These are phyloP conservation scores for Pachypeltis micranthus DNA, from an alignment of 1,140 invertebrate genomes.

Conservation along the genomic window DNA sequence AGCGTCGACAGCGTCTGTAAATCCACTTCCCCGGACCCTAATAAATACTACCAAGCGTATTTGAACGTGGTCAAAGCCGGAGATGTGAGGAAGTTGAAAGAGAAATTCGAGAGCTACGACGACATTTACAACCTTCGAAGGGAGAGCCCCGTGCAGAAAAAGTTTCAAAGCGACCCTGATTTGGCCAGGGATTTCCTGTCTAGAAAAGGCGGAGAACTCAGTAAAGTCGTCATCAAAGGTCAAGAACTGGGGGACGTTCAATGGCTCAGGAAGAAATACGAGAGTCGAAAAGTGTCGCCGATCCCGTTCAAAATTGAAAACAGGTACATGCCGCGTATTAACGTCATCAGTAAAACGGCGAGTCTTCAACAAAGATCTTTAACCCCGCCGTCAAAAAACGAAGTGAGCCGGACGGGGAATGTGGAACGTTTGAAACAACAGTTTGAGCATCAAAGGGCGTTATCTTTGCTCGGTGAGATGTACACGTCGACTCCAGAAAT, in stretches of 20 bases:
- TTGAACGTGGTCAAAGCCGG: constrained; percentile 56
- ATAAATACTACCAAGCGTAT: constrained; percentile 54
- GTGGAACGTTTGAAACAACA: constrained; percentile 53
- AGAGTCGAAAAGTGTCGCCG: constrained; percentile 44
- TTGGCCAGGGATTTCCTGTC: constrained; percentile 45
- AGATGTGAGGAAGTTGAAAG: constrained; percentile 56
- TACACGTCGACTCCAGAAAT: constrained; percentile 70
- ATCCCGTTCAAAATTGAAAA: constrained; percentile 53
- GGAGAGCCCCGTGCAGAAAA: constrained; percentile 36
- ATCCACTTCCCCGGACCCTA: constrained; percentile 48
- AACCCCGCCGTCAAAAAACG: constrained; percentile 29
- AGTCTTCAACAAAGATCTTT: constrained; percentile 42
- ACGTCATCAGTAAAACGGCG: constrained; percentile 73
- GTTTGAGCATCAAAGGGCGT: constrained; percentile 43
- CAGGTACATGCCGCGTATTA: constrained; percentile 72
- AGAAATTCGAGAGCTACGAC: constrained; percentile 57
- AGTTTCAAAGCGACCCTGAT: constrained; percentile 64
- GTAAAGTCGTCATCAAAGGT: constrained; percentile 36
- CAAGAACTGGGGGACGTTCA: constrained; percentile 48
- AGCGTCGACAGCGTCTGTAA: constrained; percentile 25
- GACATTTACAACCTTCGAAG: constrained; percentile 34
- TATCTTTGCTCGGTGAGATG: constrained; percentile 61
- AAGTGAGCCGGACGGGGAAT: constrained; percentile 37
- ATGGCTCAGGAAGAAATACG: constrained; percentile 46
- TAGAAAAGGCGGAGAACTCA: constrained; percentile 36